Base-by-base conservation (phyloP, 2,113 vertebrate species). In the Ellobius talpinus region DNA sequence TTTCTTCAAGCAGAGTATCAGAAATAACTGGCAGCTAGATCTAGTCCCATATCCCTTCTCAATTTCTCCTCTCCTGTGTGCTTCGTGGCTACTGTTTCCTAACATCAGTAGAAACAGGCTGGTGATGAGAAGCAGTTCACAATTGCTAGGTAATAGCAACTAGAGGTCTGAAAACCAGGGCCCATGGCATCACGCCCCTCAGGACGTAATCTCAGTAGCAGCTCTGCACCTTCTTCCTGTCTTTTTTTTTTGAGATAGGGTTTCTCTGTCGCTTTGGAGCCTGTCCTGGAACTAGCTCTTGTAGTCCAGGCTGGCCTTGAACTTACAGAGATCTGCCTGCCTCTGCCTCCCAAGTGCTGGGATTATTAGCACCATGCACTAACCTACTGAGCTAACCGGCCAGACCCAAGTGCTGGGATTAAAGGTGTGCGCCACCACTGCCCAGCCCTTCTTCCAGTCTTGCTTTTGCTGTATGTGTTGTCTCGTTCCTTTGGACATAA, bases 1-100 rank as follows among this genome's bases (percentile, higher is more conserved):
- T 63, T 96, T 77, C 55, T 52, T 96, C 45, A 89, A 91, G 91
- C 63, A 74, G 19, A 3, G 7, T 82, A 24, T 66, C 39, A 63
- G 61, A 73, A 88, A 36, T 89, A 42, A 26, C 11, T 82, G 19
- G 36, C 36, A n/a, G 19, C 23, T 26, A 73, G 72, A 42, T 73
- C 36, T 82, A 14, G 33, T 88, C 65, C 70, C 77, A 92, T 42
- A 82, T 61, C 39, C 78, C 63, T 88, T 87, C 74, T 24, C 33
- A 76, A 4, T 26, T 5, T 29, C 6, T 14, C 92, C 39, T 87
- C 42, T 50, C n/a, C 8, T 91, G 7, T 88, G 70, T n/a, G 21
- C 50, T 36, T 0, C n/a, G 33, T 73, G 85, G 45, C 36, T 61
- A 0, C 76, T 63, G 50, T 29, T 21, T 94, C 21, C 47, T 88